These are phyloP conservation scores for Cynocephalus volans DNA, from an alignment of 2,113 vertebrate genomes.

Conservation along the genomic window DNA sequence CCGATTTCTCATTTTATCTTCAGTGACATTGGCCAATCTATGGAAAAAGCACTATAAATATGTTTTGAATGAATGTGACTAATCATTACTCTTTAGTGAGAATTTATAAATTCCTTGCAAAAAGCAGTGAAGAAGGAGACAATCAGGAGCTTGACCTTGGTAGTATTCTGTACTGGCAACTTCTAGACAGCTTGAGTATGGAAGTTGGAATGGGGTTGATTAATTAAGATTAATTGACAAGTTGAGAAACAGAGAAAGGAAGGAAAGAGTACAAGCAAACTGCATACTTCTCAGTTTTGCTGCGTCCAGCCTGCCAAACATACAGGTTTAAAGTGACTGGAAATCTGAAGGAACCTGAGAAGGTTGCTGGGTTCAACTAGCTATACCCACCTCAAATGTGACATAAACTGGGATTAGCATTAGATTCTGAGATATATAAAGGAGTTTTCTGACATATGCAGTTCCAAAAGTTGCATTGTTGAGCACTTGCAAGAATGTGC, in stretches of 20 bases:
- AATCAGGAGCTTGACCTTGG: not conserved
- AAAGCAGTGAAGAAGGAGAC: not conserved
- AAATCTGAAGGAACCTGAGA: not conserved
- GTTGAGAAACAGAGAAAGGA: not conserved
- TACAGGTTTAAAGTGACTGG: not conserved
- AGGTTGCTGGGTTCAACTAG: not conserved
- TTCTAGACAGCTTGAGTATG: not conserved
- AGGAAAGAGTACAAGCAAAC: not conserved
- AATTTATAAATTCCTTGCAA: constrained; percentile 32
- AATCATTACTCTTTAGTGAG: constrained; percentile 24
- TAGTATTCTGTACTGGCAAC: not conserved
- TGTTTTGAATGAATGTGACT: not conserved
- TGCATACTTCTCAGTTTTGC: not conserved
- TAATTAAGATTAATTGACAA: not conserved
- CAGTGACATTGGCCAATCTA: not conserved
- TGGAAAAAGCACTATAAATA: not conserved
- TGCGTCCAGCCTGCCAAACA: not conserved
- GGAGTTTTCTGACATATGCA: not conserved
- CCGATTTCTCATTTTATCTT: not conserved
- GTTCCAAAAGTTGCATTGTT: not conserved
- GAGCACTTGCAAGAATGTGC: not conserved
- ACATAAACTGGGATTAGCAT: not conserved
- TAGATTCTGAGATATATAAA: not conserved
- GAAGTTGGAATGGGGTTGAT: not conserved
- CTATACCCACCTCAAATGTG: not conserved